Evolutionary conservation across 2,113 vertebrate species (phyloP), one percentile per base, ranked within the genome.

Genomic region (Misgurnus anguillicaudatus): DNA sequence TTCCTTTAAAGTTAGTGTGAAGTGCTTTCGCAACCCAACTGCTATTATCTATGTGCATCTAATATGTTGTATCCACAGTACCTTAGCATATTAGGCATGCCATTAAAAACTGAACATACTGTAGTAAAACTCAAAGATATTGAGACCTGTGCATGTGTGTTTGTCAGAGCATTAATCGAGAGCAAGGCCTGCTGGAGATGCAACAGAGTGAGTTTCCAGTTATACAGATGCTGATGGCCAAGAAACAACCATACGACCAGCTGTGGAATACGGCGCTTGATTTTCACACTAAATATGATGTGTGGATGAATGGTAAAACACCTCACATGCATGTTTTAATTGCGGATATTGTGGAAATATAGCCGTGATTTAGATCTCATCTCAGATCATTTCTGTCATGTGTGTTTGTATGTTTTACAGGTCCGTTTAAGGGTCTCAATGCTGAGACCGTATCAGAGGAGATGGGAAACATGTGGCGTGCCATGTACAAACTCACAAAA

Each of bases 251-350:
- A 0, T 96, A 91, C 36, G 95, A 97, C 51, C 94, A 95, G 80
- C 94, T 98, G 45, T 98, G 97, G 96, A 72, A 69, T 60, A 98
- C 94, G 0, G 91, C 91, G 0, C 92, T 95, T 0, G 85, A 91
- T 80, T 97, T 98, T 84, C 90, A 94, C 76, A 89, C 4, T 82
- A 95, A 93, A 85, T 95, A 95, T 7, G 93, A 97, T 53, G 86
- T 92, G 8, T 98, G 96, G 97, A 92, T 97, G 93, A 94, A 94
- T 8, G 95, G 96, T 98, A 88, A 64, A 86, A 36, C 75, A 85
- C 60, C 67, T 57, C 53, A 75, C 62, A 77, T 58, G 70, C 61
- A 64, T 42, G 72, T 9, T 70, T 60, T 21, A 10, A 66, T 60
- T 6, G 17, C 6, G 16, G 16, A 17, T 14, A 16, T 16, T 10